Evolutionary conservation across 2,113 vertebrate species (phyloP), one percentile per base, ranked within the genome.

Genomic region (Megaleporinus macrocephalus): DNA sequence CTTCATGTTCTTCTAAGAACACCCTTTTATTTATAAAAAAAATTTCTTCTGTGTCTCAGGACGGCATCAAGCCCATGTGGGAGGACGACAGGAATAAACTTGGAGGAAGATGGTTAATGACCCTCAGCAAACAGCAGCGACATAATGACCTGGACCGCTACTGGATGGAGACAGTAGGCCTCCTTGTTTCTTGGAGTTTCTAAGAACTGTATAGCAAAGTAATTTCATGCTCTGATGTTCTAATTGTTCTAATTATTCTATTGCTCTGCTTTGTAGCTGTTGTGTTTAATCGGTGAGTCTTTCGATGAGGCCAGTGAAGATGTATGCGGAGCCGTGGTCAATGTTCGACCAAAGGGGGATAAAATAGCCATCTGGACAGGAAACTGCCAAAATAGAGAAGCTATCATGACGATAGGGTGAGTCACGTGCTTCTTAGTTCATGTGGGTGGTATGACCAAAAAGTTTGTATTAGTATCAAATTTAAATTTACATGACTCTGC

Each of bases 1-100:
- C 18, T 16, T 6, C 15, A 11, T 79, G 41, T 66, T 16, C 6
- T 29, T 51, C 10, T 73, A 7, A 22, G 53, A 12, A 72, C 49
- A 44, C 9, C 11, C 13, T 29, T 61, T 5, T 77, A 72, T n/a
- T n/a, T n/a, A n/a, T n/a, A n/a, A n/a, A n/a, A n/a, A n/a, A n/a
- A 11, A 0, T 27, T 36, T 12, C 59, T 13, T 86, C 2, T 88
- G 27, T n/a, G 10, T 80, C 2, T 27, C 78, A 95, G 94, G 94
- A 95, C 87, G 94, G 94, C 6, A 94, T 95, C 83, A 95, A 95
- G 82, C 94, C 94, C 0, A 95, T 95, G 94, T 95, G 94, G 94
- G 94, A 95, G 83, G 94, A 95, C 26, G 94, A 94, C 77, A 90
- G 93, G 90, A 95, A 95, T 88, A 95, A 95, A 83, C 88, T 94